Percentiles rank a stretch among this genome's conserved stretches.
Evolutionary conservation across 2,797 vertebrate genomes (phyloP).

Genomic region (Hippoglossus hippoglossus): DNA sequence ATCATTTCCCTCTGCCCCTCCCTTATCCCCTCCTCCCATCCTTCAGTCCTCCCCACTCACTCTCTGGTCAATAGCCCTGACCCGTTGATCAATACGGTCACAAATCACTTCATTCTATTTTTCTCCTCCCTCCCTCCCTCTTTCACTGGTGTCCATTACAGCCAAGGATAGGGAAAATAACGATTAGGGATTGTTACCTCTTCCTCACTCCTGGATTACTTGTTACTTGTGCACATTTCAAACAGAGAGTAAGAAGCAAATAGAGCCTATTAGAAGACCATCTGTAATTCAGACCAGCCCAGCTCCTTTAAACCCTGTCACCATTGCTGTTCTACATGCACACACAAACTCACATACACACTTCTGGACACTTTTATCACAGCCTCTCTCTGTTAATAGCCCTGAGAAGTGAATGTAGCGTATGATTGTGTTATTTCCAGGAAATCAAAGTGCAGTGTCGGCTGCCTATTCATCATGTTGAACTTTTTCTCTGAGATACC

Average conservation of each 20-base stretch:
- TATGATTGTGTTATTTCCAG: constrained; percentile 78
- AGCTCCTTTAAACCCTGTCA: constrained; percentile 63
- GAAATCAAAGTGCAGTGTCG: constrained; percentile 68
- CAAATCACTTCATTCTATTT: constrained; percentile 84
- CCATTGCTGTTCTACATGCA: constrained; percentile 3
- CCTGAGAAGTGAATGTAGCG: constrained; percentile 77
- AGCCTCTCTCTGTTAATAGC: constrained; percentile 61
- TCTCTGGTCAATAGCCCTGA: constrained; percentile 78
- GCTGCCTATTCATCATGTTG: constrained; percentile 70
- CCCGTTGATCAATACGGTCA: constrained; percentile 75
- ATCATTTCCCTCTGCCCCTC: constrained; percentile 32
- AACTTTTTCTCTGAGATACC: constrained; percentile 50
- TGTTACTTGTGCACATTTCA: constrained; percentile 34
- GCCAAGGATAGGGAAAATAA: constrained; percentile 17
- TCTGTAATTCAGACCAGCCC: constrained; percentile 58
- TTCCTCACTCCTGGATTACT: constrained; percentile 13
- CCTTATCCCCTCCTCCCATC: constrained; percentile 31
- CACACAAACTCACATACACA: constrained; percentile 6
- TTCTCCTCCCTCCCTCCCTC: constrained; percentile 38
- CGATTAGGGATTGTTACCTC: constrained; percentile 8
- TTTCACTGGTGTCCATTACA: constrained; percentile 12
- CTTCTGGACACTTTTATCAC: constrained; percentile 16
- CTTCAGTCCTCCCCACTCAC: constrained; percentile 49
- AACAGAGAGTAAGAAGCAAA: constrained; percentile 63
- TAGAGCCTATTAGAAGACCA: constrained; percentile 58